Evolutionary conservation across 2,797 vertebrate genomes (phyloP).

Genomic region (Enteromius fasciolatus): DNA sequence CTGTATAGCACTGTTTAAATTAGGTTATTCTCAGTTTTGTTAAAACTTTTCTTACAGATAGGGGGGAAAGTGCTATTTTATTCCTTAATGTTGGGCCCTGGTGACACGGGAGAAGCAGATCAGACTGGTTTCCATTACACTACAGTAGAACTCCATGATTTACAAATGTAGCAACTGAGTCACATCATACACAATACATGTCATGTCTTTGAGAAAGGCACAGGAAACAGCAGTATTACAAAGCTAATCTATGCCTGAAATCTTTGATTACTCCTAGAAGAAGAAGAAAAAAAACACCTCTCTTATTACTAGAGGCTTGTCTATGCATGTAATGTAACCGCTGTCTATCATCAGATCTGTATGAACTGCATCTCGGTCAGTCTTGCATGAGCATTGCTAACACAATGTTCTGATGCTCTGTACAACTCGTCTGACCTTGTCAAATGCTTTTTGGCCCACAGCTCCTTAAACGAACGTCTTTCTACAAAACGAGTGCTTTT

Average conservation of each 20-base stretch:
- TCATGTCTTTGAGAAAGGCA: neutral
- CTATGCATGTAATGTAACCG: conserved; percentile 9
- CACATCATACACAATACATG: neutral
- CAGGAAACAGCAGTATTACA: neutral
- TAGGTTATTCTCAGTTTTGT: neutral
- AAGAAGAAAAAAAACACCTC: neutral
- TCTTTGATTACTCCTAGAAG: neutral
- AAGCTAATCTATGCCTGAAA: neutral
- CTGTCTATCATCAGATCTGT: conserved; percentile 6
- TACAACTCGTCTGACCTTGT: conserved; percentile 37
- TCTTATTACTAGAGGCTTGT: neutral
- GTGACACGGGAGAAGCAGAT: conserved; percentile 52
- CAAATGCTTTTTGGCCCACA: conserved; percentile 61
- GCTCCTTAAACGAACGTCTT: neutral
- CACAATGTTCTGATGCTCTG: neutral
- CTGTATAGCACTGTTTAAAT: neutral
- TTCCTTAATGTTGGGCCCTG: neutral
- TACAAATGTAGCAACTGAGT: neutral
- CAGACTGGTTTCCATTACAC: conserved; percentile 61
- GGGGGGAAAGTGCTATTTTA: neutral
- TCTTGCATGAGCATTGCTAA: conserved; percentile 8
- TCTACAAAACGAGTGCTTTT: conserved; percentile 6
- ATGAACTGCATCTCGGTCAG: neutral
- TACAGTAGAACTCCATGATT: conserved; percentile 10
- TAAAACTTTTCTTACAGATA: neutral